Evolutionary conservation across 2,797 vertebrate genomes (phyloP).

Genomic region (Paedocypris micromegethes): DNA sequence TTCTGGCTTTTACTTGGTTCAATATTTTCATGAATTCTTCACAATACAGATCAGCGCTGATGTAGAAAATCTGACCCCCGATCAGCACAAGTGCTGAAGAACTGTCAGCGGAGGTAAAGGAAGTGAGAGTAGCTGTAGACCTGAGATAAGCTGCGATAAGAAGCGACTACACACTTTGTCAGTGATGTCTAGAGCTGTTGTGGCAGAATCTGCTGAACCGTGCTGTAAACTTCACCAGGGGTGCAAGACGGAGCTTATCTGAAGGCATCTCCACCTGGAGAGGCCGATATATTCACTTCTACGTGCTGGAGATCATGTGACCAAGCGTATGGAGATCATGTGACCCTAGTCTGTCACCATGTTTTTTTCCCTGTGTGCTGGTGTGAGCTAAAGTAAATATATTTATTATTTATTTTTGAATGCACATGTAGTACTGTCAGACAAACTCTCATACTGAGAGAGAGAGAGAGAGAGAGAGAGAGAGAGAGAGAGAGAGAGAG

Average conservation of each 20-base stretch:
- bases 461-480: no score
- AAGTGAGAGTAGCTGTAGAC: conserved; percentile 31
- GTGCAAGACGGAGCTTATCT: conserved; percentile 15
- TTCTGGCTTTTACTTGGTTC: not conserved
- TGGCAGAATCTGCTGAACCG: conserved; percentile 23
- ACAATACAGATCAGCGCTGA: conserved; percentile 21
- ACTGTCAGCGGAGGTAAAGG: conserved; percentile 21
- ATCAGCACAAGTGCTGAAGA: conserved; percentile 16
- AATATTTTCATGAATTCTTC: conserved; percentile 30
- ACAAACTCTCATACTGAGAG: no score
- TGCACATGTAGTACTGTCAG: no score
- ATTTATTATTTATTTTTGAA: no score
- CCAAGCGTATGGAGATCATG: no score
- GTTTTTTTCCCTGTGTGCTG: no score
- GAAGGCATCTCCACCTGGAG: conserved; percentile 19
- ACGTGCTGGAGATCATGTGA: conserved; percentile 1
- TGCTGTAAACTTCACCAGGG: conserved; percentile 24
- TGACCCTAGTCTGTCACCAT: no score
- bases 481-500: no score
- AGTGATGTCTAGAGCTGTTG: conserved; percentile 29
- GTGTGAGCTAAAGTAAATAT: no score
- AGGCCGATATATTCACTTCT: conserved; percentile 19
- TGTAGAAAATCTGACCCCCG: conserved; percentile 30
- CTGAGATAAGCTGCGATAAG: conserved; percentile 37
- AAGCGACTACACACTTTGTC: conserved; percentile 40